Conservation (phyloP, 2,888 invertebrate species). For the Cataglyphis albicans region DNA sequence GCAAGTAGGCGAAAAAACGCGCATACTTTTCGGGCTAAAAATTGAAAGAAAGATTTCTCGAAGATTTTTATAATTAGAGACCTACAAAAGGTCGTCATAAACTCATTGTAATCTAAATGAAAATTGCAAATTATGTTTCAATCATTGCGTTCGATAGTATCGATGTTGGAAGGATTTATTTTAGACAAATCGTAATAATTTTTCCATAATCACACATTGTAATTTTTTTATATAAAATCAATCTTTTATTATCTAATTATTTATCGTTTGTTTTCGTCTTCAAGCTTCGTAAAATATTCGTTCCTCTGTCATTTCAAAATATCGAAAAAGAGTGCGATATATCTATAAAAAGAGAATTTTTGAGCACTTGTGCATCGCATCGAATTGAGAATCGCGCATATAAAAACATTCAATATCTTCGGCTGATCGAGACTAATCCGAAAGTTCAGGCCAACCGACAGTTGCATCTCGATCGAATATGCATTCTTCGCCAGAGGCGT, state of each 20-base stretch:
- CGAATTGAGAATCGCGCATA: background rate
- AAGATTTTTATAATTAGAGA: background rate
- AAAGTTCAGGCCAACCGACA: background rate
- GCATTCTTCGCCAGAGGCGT: constrained; percentile 10
- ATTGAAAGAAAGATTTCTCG: background rate
- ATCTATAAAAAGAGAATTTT: background rate
- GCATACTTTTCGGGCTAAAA: background rate
- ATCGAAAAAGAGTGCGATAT: background rate
- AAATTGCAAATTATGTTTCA: background rate
- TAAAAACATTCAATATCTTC: background rate
- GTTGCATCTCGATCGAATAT: background rate
- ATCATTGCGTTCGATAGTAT: too few relatives aligned
- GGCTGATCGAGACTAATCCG: background rate
- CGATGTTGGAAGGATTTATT: background rate
- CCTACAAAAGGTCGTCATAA: background rate
- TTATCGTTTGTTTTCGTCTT: background rate
- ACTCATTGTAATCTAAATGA: background rate
- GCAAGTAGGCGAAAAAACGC: background rate
- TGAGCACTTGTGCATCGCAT: background rate
- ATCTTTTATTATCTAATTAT: background rate
- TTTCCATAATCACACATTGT: background rate
- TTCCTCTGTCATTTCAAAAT: background rate
- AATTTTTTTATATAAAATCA: constrained; percentile 1
- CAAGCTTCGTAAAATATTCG: background rate
- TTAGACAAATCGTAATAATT: background rate